Conservation (phyloP, 2,888 invertebrate genomes). For the Cerastoderma edule region DNA sequence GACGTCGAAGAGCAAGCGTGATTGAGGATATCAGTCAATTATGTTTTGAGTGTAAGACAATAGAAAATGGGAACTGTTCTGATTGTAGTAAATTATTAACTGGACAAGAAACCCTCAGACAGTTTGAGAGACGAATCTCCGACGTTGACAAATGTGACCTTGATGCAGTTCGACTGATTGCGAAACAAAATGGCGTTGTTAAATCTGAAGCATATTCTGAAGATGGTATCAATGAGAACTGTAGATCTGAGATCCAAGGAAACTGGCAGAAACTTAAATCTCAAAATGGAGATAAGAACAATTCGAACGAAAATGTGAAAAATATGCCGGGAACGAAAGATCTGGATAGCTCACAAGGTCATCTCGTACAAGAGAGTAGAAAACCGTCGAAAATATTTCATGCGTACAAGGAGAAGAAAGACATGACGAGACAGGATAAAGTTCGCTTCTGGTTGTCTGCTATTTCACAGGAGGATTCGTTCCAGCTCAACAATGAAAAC, state of each 20-base stretch:
- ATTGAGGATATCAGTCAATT: slow-evolving; percentile 44
- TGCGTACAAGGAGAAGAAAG: slow-evolving; percentile 28
- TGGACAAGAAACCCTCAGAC: slow-evolving; percentile 37
- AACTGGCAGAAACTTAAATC: no score
- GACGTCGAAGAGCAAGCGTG: slow-evolving; percentile 30
- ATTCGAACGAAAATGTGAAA: no score
- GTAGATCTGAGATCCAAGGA: no score
- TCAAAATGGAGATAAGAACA: no score
- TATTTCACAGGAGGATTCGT: slow-evolving; percentile 28
- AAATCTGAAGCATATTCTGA: no score
- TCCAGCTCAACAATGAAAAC: not conserved
- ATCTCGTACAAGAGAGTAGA: no score
- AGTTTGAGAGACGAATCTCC: slow-evolving; percentile 40
- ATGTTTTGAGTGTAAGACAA: slow-evolving; percentile 44
- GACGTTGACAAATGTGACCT: not conserved
- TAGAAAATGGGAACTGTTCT: slow-evolving; percentile 31
- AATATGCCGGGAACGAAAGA: no score
- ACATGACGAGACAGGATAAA: slow-evolving; percentile 50
- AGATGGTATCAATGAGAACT: no score
- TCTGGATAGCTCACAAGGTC: no score
- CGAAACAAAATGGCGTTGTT: slow-evolving; percentile 31
- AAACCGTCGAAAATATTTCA: slow-evolving; percentile 46
- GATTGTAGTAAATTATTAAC: slow-evolving; percentile 43
- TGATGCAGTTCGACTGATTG: not conserved
- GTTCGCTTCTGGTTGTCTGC: slow-evolving; percentile 58